Conservation (phyloP, 2,113 vertebrate genomes). For the Spea bombifrons region DNA sequence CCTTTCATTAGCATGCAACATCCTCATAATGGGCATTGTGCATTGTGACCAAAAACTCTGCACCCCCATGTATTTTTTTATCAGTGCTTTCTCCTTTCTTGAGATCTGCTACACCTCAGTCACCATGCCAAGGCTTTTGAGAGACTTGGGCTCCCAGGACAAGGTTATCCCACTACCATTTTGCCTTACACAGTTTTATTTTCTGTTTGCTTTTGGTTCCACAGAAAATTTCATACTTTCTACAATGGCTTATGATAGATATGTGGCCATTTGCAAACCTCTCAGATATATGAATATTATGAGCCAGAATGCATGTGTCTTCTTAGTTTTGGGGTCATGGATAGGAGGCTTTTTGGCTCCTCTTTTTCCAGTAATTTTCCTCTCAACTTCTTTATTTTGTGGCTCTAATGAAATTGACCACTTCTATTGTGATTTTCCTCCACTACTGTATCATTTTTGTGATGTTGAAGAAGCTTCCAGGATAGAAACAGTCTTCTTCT, state of each 20-base stretch:
- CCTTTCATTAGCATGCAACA: slow-evolving; percentile 47
- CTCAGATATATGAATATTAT: slow-evolving; percentile 43
- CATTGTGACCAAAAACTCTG: slow-evolving; percentile 39
- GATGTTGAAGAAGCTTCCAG: background rate
- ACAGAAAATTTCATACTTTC: slow-evolving; percentile 48
- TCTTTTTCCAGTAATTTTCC: slow-evolving; percentile 18
- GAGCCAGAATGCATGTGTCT: slow-evolving; percentile 20
- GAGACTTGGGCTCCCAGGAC: slow-evolving; percentile 5
- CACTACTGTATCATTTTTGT: slow-evolving; percentile 24
- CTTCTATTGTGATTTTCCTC: slow-evolving; percentile 38
- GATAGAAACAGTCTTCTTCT: slow-evolving; percentile 18
- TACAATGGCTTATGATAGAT: slow-evolving; percentile 46
- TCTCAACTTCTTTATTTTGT: slow-evolving; percentile 29
- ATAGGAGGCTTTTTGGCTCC: slow-evolving; percentile 26
- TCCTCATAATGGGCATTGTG: slow-evolving; percentile 44
- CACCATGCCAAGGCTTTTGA: slow-evolving; percentile 29
- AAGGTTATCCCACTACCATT: slow-evolving; percentile 11
- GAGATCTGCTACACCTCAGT: slow-evolving; percentile 44
- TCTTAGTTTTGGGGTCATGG: slow-evolving; percentile 42
- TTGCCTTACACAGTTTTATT: slow-evolving; percentile 32
- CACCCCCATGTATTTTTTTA: slow-evolving; percentile 50
- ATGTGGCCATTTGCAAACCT: slow-evolving; percentile 47
- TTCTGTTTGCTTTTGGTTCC: slow-evolving; percentile 38
- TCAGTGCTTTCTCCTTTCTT: slow-evolving; percentile 50
- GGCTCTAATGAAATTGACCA: slow-evolving; percentile 30